Base-by-base conservation (phyloP, 2,888 invertebrate genomes). In the Cryptops parisi region DNA sequence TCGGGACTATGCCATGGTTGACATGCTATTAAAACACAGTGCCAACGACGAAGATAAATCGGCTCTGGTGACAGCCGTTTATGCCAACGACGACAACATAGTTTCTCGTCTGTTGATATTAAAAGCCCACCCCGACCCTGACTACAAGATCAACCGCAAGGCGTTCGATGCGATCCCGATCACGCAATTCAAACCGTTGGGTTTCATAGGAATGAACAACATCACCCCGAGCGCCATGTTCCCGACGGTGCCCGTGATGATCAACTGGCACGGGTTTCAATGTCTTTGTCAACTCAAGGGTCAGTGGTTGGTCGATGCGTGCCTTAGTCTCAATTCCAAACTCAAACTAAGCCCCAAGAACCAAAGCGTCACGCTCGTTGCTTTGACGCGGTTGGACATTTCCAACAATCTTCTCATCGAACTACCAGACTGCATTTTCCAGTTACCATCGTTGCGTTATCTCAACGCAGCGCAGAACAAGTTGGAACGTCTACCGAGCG, bases 321-420 rank as follows among this genome's bases (percentile, higher is more conserved):
- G 87, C 0, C 70, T 87, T 39, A 81, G 84, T 55, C 80, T 91
- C 22, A 97, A 96, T 71, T 81, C 82, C 2, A 80, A 82, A 62
- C 70, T 94, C 24, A 78, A 81, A 60, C 76, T 82, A 49, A 81
- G 80, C 67, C 77, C 80, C 3, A 70, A 76, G 57, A 74, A 77
- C 59, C 75, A 74, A 58, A 77, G 80, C 54, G 76, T 82, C 3
- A 81, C 87, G 0, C 71, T 93, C n/a, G 84, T 82, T 63, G 91
- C 94, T 0, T 82, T 98, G 55, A 98, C 97, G 0, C 76, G 94
- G 39, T 73, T 97, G 24, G 97, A 98, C 68, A 76, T 97, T 41
- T 91, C 94, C 5, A 82, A 83, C 66, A 98, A 97, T 70, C 80
- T 81, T 55, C 74, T 98, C 48, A 76, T 79, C 0, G 73, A 77